These are phyloP conservation scores for Conchocele bisecta DNA, from an alignment of 2,888 invertebrate genomes.

Conservation along the genomic window DNA sequence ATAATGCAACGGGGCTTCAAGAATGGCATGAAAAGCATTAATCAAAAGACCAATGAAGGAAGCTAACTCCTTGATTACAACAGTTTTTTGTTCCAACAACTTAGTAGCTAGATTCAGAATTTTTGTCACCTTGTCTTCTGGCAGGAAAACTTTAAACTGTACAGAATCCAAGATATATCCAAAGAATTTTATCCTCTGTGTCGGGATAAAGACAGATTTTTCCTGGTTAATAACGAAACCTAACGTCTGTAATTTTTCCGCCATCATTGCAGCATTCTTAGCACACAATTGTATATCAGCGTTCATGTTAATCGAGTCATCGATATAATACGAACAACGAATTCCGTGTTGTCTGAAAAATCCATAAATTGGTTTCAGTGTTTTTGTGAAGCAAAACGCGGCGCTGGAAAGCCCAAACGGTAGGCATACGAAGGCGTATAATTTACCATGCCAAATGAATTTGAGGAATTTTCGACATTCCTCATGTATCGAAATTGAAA, in stretches of 20 bases:
- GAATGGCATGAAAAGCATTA: conserved; percentile 20
- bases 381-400: conserved; percentile 42
- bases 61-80: conserved; percentile 26
- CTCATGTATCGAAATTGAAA: conserved; percentile 10
- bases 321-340: conserved; percentile 47
- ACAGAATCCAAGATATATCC: conserved; percentile 39
- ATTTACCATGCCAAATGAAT: conserved; percentile 16
- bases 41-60: conserved; percentile 24
- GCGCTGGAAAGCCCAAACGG: conserved; percentile 33
- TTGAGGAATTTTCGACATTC: conserved; percentile 19
- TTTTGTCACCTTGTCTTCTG: conserved; percentile 33
- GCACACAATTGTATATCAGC: too few relatives aligned
- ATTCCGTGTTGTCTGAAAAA: conserved; percentile 29
- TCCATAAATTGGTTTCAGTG: conserved; percentile 41
- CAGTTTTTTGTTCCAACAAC: neutral
- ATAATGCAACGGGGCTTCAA: conserved; percentile 41
- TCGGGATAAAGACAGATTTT: conserved; percentile 29
- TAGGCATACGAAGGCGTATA: conserved; percentile 31
- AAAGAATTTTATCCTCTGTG: conserved; percentile 34
- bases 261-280: conserved; percentile 17
- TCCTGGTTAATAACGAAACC: conserved; percentile 37
- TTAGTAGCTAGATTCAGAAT: conserved; percentile 17
- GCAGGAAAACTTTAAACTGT: conserved; percentile 30
- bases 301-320: too few relatives aligned
- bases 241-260: conserved; percentile 17